Evolutionary conservation across 1,140 invertebrate genomes (phyloP).

Genomic region (Drosophila ohnishii): DNA sequence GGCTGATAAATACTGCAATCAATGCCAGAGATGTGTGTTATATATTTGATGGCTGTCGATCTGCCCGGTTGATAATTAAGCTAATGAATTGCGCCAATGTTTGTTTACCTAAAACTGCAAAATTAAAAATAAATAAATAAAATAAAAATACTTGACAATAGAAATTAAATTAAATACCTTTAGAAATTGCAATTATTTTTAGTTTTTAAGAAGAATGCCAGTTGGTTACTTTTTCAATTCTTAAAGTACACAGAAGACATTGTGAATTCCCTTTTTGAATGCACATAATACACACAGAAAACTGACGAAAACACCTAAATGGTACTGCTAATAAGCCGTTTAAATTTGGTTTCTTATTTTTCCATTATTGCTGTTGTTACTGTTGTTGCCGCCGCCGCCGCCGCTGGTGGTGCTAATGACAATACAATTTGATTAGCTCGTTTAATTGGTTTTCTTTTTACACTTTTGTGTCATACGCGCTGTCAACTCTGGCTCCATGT

Average conservation of each 20-base stretch:
- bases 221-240: not conserved
- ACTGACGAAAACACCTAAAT: slow-evolving; percentile 66
- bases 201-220: not conserved
- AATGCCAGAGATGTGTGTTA: slow-evolving; percentile 1
- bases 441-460: slow-evolving; percentile 74
- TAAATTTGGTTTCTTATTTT: slow-evolving; percentile 55
- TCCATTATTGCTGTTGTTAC: slow-evolving; percentile 11
- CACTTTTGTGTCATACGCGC: slow-evolving; percentile 64
- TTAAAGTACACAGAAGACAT: slow-evolving; percentile 9
- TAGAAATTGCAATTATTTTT: slow-evolving; percentile 1
- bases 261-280: slow-evolving; percentile 15
- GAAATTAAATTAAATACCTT: too few relatives aligned
- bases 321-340: slow-evolving; percentile 76
- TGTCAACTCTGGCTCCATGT: slow-evolving; percentile 38
- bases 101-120: slow-evolving; percentile 66
- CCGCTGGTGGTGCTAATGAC: slow-evolving; percentile 60
- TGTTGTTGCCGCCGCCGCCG: not conserved
- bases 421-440: slow-evolving; percentile 77
- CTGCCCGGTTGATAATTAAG: slow-evolving; percentile 60
- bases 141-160: not conserved
- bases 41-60: slow-evolving; percentile 43
- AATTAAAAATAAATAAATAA: slow-evolving; percentile 31
- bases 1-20: slow-evolving; percentile 1
- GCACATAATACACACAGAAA: not conserved
- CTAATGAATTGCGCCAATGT: slow-evolving; percentile 66